phyloP scores from a whole-genome alignment of 1,140 invertebrate genomes.

The Alviniconcha marisindica region DNA sequence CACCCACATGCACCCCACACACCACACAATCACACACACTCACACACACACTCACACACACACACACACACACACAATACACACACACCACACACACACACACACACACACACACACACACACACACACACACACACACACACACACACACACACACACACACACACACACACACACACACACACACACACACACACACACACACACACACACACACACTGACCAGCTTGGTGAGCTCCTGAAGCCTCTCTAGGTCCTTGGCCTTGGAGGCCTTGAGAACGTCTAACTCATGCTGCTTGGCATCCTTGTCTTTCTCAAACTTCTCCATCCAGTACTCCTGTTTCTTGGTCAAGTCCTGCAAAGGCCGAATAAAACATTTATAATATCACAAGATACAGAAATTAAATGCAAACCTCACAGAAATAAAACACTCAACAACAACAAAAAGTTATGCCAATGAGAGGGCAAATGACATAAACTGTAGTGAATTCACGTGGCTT shows the following conservation, averaged over 20 bases:
- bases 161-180: not conserved
- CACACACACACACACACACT: not conserved
- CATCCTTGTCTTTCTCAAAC: conserved; percentile 74
- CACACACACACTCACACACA: not conserved
- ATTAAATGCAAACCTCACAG: no score
- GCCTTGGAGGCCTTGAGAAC: conserved; percentile 73
- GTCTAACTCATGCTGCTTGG: conserved; percentile 74
- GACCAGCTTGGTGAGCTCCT: conserved; percentile 74
- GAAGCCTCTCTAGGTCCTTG: conserved; percentile 73
- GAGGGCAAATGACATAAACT: no score
- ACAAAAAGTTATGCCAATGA: no score
- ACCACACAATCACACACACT: not conserved
- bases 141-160: not conserved
- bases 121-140: not conserved
- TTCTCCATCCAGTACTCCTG: conserved; percentile 75
- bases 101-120: not conserved
- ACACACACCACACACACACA: not conserved
- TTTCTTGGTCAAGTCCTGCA: conserved; percentile 71
- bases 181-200: not conserved
- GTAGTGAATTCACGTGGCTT: no score
- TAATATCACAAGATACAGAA: no score
- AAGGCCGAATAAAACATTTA: no score
- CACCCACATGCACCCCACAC: not conserved
- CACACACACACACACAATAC: not conserved
- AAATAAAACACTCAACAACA: no score